These are phyloP conservation scores for Phataginus tetradactyla DNA, from an alignment of 2,797 vertebrate species.

Conservation along the genomic window DNA sequence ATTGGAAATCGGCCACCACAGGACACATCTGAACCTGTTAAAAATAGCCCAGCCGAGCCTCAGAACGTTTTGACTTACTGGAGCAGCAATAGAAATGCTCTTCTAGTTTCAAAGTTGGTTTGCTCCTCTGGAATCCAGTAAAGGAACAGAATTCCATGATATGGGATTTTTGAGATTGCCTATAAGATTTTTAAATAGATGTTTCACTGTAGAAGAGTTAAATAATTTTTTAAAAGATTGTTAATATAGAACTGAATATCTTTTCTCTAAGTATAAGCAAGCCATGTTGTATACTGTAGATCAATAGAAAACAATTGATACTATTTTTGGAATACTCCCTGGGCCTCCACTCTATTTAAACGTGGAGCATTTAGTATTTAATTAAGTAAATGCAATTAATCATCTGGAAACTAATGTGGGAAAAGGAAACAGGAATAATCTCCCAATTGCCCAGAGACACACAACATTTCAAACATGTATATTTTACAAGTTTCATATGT, in stretches of 20 bases:
- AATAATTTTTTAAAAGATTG: neutral
- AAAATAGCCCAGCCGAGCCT: constrained; percentile 63
- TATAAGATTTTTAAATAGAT: neutral
- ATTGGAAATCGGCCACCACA: constrained; percentile 59
- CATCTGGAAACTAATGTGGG: neutral
- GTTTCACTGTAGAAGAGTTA: neutral
- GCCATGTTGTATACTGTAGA: neutral
- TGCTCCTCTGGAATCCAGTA: neutral
- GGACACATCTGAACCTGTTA: constrained; percentile 63
- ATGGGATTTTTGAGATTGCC: neutral
- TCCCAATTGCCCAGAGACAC: neutral
- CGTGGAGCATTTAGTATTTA: neutral
- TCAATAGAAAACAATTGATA: constrained; percentile 26
- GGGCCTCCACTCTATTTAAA: constrained; percentile 7
- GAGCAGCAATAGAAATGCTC: constrained; percentile 18
- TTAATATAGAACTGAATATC: neutral
- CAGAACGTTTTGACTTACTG: constrained; percentile 45
- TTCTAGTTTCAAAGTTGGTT: constrained; percentile 52
- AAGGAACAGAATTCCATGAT: neutral
- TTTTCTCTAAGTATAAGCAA: neutral
- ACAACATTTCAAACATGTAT: neutral
- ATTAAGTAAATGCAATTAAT: neutral
- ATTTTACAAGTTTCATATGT: neutral
- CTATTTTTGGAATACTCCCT: neutral
- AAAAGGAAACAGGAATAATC: neutral